Base-by-base conservation (phyloP, 2,888 invertebrate genomes). In the Branchipolynoe longqiensis region DNA sequence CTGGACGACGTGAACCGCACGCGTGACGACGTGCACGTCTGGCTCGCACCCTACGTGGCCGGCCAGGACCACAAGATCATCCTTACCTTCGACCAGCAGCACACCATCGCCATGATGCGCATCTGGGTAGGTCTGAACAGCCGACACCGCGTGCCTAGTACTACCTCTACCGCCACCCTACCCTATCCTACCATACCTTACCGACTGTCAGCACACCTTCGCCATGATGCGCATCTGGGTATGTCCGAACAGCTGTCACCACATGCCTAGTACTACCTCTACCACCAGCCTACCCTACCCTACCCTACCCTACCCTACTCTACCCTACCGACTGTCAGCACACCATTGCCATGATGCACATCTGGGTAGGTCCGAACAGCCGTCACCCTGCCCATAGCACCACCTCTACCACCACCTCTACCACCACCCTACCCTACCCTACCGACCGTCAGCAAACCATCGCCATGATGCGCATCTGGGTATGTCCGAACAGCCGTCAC, bases 1-100 rank as follows among this genome's bases (percentile, higher is more conserved):
- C 93, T 96, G 33, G 96, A 97, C 91, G 96, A 96, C 0, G 95
- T 96, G 4, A 96, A 96, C 90, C 94, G 96, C 62, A 97, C 97
- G 0, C 95, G 96, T 85, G 97, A 97, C 92, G 97, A 97, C 93
- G 95, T 95, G 58, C 96, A 97, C 94, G 95, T 96, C 90, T 97
- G 97, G 97, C 94, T 96, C 31, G 95, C 96, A 33, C 96, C 96
- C 1, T 96, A 95, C 90, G 95, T 95, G 1, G 91, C 93, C 1
- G 95, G 95, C n/a, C 93, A 94, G 4, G 95, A 96, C 82, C 95
- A 96, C 90, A 95, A 95, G 1, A 94, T 97, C 87, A 94, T 95
- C 85, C 92, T 96, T 48, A 91, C 90, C 48, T 95, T 97, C 89
- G 94, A 94, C 25, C 93, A 94, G 82, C 92, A 93, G n/a, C 93